Evolutionary conservation across 1,140 invertebrate genomes (phyloP), one percentile per base, ranked within the genome.

Genomic region (Tetramorium parvispinum): DNA sequence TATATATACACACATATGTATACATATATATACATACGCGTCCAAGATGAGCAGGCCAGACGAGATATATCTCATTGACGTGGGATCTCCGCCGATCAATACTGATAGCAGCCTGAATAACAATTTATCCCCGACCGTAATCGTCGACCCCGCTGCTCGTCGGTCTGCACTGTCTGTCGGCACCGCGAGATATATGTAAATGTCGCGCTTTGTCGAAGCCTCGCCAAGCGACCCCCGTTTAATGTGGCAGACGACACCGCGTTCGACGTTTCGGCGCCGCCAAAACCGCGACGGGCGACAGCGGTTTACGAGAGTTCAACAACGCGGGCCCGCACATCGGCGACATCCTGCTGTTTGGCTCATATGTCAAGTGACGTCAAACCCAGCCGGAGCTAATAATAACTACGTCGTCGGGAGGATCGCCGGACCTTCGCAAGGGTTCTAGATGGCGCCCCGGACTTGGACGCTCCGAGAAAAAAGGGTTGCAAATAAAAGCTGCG

Each of bases 271-370:
- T 70, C 32, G 63, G 4, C 13, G 18, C 32, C 11, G 8, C 16
- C 13, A 32, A 53, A 53, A 55, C 27, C 18, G 11, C 27, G 13
- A 79, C 32, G 46, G 8, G 43, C 16, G 46, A 40, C 16, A 53
- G 21, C 16, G 10, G 1, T 1, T 53, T 16, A n/a, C 32, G 46
- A 21, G 10, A 8, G 27, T 4, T 70, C 46, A 40, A 55, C 46
- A 11, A 11, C 6, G 40, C 24, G 27, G 21, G 6, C 18, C 13
- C 40, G 57, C 75, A 59, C 75, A n/a, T 59, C 43, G 59, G 32
- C 43, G 59, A n/a, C 63, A 81, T 81, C 55, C 65, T 70, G 77
- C 49, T 53, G 63, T 81, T 81, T 81, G 63, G 51, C 63, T 53
- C 46, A 24, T 18, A 81, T 32, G 32, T 32, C 32, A 32, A 32